Base-by-base conservation (phyloP, 2,888 invertebrate genomes). In the Brachypterus glaber region DNA sequence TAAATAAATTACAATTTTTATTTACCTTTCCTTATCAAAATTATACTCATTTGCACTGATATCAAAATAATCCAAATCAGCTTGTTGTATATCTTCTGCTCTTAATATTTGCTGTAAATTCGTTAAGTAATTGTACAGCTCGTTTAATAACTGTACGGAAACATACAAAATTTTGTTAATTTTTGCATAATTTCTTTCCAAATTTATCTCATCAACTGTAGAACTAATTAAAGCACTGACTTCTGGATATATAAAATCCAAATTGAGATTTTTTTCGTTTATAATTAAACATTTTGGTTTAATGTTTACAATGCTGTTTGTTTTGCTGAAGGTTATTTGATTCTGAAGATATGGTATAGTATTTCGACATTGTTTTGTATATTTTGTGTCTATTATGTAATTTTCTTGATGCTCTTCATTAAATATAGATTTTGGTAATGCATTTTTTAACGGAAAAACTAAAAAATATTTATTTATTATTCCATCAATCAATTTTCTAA, bases 141-240 rank as follows among this genome's bases (percentile, higher is more conserved):
- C 52, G 18, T 48, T 35, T 11, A 58, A 21, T 3, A 52, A 39
- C 35, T 53, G 50, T 31, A 53, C 43, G 3, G 50, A 43, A 5
- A 50, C 44, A 34, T 40, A 43, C 5, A 58, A 14, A 37, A 60
- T 39, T 40, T 52, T 55, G 32, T 51, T 51, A 33, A 59, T 43
- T 30, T 45, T 17, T n/a, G 32, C 25, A 15, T 37, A 35, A 35
- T 37, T 44, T 31, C 40, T 36, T 4, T 42, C 33, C 14, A 33
- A 39, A 39, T 53, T 46, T 26, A 54, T 35, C 33, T 54, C 49
- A 9, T 46, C 40, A 17, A 30, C 30, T 29, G 44, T 43, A 30
- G 43, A 47, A 35, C 48, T 46, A 8, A 49, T 47, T 30, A 60
- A 33, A 11, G 42, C 38, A 13, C 52, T 39, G n/a, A 59, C 39